These are phyloP conservation scores for Diadophis punctatus DNA, from an alignment of 2,113 vertebrate genomes.

Conservation along the genomic window DNA sequence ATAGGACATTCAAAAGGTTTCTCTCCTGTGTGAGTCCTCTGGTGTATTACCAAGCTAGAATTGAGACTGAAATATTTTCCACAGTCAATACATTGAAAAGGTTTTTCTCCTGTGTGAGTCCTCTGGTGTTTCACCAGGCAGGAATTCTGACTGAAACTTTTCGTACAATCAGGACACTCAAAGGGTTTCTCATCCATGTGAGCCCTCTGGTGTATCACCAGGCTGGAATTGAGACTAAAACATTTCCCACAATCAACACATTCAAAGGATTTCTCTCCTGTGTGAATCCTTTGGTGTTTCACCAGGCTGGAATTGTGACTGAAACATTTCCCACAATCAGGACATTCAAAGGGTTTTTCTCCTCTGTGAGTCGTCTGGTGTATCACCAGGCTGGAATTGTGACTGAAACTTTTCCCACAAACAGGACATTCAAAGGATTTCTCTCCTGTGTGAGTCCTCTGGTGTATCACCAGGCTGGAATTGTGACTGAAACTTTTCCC, in stretches of 20 bases:
- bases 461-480: background rate
- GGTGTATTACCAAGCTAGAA: background rate
- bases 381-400: too few relatives aligned
- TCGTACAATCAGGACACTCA: background rate
- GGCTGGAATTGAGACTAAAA: background rate
- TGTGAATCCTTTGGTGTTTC: background rate
- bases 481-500: background rate
- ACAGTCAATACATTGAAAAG: background rate
- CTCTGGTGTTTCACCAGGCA: background rate
- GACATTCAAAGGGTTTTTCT: too few relatives aligned
- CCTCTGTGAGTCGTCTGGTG: too few relatives aligned
- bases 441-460: background rate
- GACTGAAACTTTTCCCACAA: too few relatives aligned
- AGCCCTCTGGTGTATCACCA: background rate
- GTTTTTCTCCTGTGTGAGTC: background rate
- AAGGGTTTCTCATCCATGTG: background rate
- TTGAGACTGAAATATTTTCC: background rate
- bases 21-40: background rate
- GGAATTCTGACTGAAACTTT: background rate
- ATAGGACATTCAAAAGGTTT: background rate
- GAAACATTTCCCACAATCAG: too few relatives aligned
- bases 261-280: background rate
- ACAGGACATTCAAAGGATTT: too few relatives aligned
- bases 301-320: too few relatives aligned
- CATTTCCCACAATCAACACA: background rate